A percentile compares a stretch with the other conserved stretches of the same genome.
Conservation (phyloP, 2,888 invertebrate species). For the Lasioglossum vierecki region DNA sequence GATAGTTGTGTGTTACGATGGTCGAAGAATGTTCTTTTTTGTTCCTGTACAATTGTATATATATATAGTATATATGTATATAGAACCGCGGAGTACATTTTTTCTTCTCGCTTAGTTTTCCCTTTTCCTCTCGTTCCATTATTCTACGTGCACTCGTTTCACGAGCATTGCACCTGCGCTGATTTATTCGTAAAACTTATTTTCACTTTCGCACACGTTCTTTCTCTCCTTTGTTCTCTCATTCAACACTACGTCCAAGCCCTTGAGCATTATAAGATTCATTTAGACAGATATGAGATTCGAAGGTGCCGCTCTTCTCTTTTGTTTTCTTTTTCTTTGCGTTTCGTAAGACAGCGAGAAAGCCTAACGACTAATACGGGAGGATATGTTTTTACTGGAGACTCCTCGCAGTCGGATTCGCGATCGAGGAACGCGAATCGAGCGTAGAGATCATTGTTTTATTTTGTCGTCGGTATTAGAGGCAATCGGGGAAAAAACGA, state of each 20-base stretch:
- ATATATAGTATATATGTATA: constrained; percentile 36
- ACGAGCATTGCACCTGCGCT: constrained; percentile 66
- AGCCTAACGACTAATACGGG: not conserved
- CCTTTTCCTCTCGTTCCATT: constrained; percentile 24
- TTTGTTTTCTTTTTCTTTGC: not conserved
- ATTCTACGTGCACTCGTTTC: constrained; percentile 66
- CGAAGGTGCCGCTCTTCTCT: constrained; percentile 42
- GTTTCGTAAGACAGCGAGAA: constrained; percentile 39
- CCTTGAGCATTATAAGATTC: constrained; percentile 75
- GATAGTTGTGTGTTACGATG: constrained; percentile 54
- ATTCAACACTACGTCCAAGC: constrained; percentile 73
- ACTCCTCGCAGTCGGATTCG: not conserved
- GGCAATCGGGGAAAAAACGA: not conserved
- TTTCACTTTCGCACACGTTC: not conserved
- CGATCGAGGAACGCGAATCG: not conserved
- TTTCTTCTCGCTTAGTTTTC: not conserved
- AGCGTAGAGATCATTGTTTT: not conserved
- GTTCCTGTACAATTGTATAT: constrained; percentile 50
- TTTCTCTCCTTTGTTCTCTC: not conserved
- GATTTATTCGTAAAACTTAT: constrained; percentile 56
- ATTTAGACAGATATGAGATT: constrained; percentile 51
- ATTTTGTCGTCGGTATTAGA: not conserved
- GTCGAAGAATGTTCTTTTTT: constrained; percentile 45
- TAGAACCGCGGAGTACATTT: constrained; percentile 41
- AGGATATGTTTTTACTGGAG: constrained; percentile 50